Conservation (phyloP, 1,140 invertebrate genomes). For the Drosophila lacteicornis region DNA sequence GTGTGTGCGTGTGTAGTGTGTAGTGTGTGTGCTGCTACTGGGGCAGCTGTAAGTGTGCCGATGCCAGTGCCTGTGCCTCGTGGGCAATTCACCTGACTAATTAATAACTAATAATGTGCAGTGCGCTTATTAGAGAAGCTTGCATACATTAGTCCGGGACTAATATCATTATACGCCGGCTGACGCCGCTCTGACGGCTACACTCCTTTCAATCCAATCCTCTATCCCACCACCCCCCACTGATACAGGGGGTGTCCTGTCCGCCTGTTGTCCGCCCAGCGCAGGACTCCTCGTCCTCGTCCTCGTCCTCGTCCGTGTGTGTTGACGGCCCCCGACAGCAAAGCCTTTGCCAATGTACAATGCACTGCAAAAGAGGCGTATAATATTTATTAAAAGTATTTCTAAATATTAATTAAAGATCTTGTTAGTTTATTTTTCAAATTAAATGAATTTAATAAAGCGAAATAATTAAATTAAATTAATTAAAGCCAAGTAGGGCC, state of each 20-base stretch:
- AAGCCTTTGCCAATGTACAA: slow-evolving; percentile 2
- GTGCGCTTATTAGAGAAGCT: slow-evolving; percentile 75
- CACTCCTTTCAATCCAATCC: slow-evolving; percentile 3
- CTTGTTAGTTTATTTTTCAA: background rate
- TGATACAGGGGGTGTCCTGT: too few relatives aligned
- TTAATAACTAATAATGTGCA: slow-evolving; percentile 83
- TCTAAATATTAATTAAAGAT: too few relatives aligned
- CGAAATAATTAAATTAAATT: background rate
- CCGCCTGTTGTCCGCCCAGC: background rate
- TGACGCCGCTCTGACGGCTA: background rate
- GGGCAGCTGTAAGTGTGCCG: background rate
- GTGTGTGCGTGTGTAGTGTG: background rate
- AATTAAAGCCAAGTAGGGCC: background rate
- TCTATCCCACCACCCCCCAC: too few relatives aligned
- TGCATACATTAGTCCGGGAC: slow-evolving; percentile 74
- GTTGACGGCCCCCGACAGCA: slow-evolving; percentile 24
- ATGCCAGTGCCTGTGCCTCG: slow-evolving; percentile 15
- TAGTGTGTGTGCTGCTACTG: slow-evolving; percentile 1
- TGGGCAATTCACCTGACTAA: slow-evolving; percentile 64
- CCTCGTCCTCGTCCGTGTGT: background rate
- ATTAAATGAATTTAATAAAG: background rate
- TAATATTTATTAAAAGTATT: too few relatives aligned
- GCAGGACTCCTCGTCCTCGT: background rate
- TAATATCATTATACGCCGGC: slow-evolving; percentile 71
- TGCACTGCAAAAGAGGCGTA: background rate